A percentile compares a stretch with the other conserved stretches of the same genome.
Conservation (phyloP, 2,113 vertebrate species). For the Cinclus mexicanus region DNA sequence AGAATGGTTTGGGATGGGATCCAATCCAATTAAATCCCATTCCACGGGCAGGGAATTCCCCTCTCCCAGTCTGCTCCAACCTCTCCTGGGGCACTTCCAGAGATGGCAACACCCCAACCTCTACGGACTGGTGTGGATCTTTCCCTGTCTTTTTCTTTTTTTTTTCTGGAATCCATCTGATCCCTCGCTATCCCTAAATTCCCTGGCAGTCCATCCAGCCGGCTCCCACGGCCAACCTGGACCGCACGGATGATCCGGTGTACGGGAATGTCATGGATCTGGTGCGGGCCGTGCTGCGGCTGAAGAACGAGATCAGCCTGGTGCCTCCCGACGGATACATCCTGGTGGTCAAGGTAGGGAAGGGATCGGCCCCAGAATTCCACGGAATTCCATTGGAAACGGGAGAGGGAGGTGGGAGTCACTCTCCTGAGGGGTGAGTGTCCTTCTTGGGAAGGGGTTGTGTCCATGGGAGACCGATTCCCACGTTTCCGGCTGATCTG, state of each 20-base stretch:
- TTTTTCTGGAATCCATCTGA: neutral
- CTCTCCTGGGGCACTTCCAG: rapidly evolving
- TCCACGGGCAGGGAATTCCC: neutral
- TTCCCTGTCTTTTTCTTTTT: neutral
- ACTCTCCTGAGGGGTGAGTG: rapidly evolving
- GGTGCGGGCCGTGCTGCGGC: neutral
- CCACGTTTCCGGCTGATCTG: rapidly evolving
- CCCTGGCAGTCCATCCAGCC: neutral
- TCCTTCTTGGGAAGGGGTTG: neutral
- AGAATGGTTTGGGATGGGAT: too few relatives aligned
- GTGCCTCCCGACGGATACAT: neutral
- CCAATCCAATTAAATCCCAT: neutral
- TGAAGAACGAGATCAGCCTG: neutral
- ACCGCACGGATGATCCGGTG: neutral
- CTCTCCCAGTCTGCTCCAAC: neutral
- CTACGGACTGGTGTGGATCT: rapidly evolving
- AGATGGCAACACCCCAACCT: rapidly evolving
- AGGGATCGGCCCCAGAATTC: too few relatives aligned
- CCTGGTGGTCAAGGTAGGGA: neutral
- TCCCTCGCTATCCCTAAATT: neutral
- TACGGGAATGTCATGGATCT: neutral
- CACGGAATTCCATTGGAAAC: rapidly evolving
- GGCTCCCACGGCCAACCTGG: neutral
- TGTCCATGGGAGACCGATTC: rapidly evolving
- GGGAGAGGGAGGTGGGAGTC: neutral